Conservation (phyloP, 1,140 invertebrate genomes). For the Carposina sasakii region DNA sequence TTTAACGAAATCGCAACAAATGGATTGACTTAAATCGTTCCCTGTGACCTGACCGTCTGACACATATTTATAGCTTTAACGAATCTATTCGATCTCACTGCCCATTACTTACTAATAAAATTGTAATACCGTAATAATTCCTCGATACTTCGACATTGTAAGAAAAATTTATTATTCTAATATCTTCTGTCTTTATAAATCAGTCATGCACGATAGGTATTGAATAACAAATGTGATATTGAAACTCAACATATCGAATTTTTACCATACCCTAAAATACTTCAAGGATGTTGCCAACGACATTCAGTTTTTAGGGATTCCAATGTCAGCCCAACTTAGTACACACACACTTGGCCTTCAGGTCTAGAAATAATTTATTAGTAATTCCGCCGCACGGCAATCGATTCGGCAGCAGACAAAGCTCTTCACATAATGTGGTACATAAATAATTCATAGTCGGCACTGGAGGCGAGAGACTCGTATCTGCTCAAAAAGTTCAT, state of each 20-base stretch:
- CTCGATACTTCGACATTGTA: no score
- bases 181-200: no score
- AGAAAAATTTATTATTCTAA: no score
- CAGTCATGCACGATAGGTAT: no score
- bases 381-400: constrained; percentile 19
- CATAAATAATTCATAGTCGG: constrained; percentile 43
- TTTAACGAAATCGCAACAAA: constrained; percentile 24
- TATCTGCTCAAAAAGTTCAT: constrained; percentile 39
- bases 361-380: constrained; percentile 36
- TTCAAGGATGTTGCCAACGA: constrained; percentile 17
- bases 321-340: constrained; percentile 17
- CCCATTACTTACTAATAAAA: no score
- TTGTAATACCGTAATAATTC: no score
- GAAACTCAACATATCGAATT: no score
- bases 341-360: constrained; percentile 20
- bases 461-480: constrained; percentile 11
- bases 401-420: constrained; percentile 33
- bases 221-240: no score
- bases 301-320: constrained; percentile 19
- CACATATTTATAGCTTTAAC: no score
- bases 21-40: constrained; percentile 22
- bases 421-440: constrained; percentile 27
- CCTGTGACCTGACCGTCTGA: constrained; percentile 14
- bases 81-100: no score
- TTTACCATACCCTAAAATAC: constrained; percentile 5